A percentile compares a stretch with the other conserved stretches of the same genome.
Conservation (phyloP, 2,888 invertebrate species). For the Heliconius hortense region DNA sequence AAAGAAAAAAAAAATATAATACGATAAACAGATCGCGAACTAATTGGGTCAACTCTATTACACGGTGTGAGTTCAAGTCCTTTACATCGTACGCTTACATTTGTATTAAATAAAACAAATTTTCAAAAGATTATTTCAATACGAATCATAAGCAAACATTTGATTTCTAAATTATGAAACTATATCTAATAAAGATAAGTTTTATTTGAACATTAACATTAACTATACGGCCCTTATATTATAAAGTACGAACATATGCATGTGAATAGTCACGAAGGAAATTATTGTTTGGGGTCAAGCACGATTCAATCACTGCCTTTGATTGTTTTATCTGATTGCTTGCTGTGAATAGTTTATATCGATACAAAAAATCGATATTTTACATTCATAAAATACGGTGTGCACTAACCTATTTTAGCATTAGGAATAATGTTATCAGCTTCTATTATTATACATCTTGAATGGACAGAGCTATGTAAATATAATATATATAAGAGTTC, state of each 20-base stretch:
- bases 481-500: not conserved
- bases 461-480: not conserved
- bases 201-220: not conserved
- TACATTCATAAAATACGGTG: not conserved
- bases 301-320: constrained; percentile 49
- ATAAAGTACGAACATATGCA: not conserved
- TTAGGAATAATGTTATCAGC: too few relatives aligned
- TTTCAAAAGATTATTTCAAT: too few relatives aligned
- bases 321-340: constrained; percentile 37
- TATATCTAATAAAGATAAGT: too few relatives aligned
- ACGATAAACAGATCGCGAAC: not conserved
- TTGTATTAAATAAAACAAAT: too few relatives aligned
- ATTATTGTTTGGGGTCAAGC: constrained; percentile 43
- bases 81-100: not conserved
- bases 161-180: too few relatives aligned
- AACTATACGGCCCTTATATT: not conserved
- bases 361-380: not conserved
- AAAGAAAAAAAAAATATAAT: not conserved
- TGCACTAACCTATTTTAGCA: not conserved
- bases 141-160: too few relatives aligned
- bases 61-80: not conserved
- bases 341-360: not conserved
- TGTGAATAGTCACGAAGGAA: constrained; percentile 2
- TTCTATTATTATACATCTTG: not conserved
- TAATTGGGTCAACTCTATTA: not conserved